A percentile compares a stretch with the other conserved stretches of the same genome.
Evolutionary conservation across 2,113 vertebrate genomes (phyloP).

Genomic region (Potamarius usumacintae): DNA sequence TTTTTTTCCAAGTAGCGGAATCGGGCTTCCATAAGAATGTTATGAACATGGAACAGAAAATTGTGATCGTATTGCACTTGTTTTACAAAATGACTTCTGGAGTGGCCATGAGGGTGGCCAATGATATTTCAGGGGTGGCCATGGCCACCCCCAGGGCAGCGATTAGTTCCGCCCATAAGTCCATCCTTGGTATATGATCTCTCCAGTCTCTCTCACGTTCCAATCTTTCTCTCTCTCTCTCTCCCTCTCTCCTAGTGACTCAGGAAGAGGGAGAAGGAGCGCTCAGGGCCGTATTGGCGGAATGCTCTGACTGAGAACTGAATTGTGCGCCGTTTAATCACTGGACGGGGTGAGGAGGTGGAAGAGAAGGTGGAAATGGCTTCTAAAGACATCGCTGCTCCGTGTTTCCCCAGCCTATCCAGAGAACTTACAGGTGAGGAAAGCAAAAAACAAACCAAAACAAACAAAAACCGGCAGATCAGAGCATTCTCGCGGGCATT

Average conservation of each 20-base stretch:
- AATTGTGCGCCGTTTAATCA: constrained; percentile 54
- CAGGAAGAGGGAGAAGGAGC: constrained; percentile 15
- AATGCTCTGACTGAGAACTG: constrained; percentile 74
- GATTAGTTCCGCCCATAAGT: background rate
- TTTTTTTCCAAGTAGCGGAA: too few species aligned
- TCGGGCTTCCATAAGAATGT: background rate
- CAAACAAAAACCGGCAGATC: background rate
- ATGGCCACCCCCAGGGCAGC: background rate
- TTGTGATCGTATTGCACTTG: background rate
- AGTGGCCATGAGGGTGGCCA: background rate
- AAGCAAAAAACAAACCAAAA: background rate
- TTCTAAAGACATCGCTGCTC: constrained; percentile 71
- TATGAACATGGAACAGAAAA: background rate
- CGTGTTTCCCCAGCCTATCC: constrained; percentile 68
- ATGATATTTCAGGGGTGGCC: background rate
- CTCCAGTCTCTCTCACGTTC: background rate
- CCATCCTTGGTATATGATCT: background rate
- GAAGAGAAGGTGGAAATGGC: constrained; percentile 71
- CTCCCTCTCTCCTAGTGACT: background rate
- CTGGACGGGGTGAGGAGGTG: constrained; percentile 63
- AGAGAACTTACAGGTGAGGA: constrained; percentile 69
- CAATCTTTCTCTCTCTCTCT: background rate
- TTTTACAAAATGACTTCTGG: background rate
- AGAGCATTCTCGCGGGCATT: background rate
- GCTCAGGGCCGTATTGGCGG: constrained; percentile 72